These are phyloP conservation scores for Trachops cirrhosus DNA, from an alignment of 2,797 vertebrate species.

Conservation along the genomic window DNA sequence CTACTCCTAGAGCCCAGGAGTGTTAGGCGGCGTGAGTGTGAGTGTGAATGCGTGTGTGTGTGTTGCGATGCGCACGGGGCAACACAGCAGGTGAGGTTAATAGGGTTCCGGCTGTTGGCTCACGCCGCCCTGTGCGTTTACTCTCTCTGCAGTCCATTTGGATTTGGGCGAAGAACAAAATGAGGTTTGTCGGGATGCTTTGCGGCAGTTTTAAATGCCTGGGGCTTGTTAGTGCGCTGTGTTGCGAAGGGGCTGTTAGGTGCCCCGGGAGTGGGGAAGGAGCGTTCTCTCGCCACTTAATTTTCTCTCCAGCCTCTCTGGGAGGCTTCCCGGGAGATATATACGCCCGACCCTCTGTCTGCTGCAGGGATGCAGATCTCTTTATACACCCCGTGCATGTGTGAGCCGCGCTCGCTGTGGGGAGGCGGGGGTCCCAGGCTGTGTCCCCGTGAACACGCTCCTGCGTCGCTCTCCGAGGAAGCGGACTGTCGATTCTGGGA, in stretches of 20 bases:
- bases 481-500: conserved; percentile 27
- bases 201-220: conserved; percentile 67
- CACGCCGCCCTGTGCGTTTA: neutral
- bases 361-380: conserved; percentile 78
- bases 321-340: neutral
- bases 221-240: neutral
- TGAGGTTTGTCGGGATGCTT: conserved; percentile 58
- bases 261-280: neutral
- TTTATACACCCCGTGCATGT: neutral
- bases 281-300: neutral
- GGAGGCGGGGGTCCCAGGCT: neutral
- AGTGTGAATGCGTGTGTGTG: neutral
- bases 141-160: conserved; percentile 36
- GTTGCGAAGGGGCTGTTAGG: neutral
- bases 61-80: neutral
- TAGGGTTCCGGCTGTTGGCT: conserved; percentile 15
- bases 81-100: conserved; percentile 49
- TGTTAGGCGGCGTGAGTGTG: neutral
- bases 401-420: neutral
- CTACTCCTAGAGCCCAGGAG: neutral
- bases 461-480: neutral
- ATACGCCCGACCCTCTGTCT: conserved; percentile 45
- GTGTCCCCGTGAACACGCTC: neutral
- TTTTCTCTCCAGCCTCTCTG: neutral
- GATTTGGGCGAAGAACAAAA: neutral